These are phyloP conservation scores for Meteorus colon DNA, from an alignment of 2,888 invertebrate species.

Conservation along the genomic window DNA sequence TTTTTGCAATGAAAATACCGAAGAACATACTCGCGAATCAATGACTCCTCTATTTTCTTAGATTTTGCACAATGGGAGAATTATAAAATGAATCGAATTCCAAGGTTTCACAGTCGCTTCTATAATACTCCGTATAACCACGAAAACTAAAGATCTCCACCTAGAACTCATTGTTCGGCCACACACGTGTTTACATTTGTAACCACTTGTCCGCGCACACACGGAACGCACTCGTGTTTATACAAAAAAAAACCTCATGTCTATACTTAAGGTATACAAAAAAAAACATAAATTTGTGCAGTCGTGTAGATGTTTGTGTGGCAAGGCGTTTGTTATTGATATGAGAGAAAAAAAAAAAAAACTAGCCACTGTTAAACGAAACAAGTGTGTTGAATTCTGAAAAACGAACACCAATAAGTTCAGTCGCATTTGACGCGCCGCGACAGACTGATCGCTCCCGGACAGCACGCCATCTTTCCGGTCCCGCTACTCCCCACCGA, in stretches of 20 bases:
- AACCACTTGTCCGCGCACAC: neutral
- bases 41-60: no score
- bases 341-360: neutral
- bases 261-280: neutral
- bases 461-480: constrained; percentile 46
- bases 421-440: constrained; percentile 58
- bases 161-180: no score
- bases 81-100: no score
- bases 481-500: constrained; percentile 46
- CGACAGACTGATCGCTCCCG: constrained; percentile 64
- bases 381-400: neutral
- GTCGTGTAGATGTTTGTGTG: no score
- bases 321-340: neutral
- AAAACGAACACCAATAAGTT: neutral
- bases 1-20: no score
- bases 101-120: no score
- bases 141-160: neutral
- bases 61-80: no score
- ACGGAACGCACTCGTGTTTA: neutral
- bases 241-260: neutral
- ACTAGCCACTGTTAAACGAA: neutral
- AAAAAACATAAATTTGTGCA: no score
- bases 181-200: neutral
- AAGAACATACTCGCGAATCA: no score
- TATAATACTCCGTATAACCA: no score